phyloP scores from a whole-genome alignment of 2,797 vertebrate species.

The Chromis chromis region DNA sequence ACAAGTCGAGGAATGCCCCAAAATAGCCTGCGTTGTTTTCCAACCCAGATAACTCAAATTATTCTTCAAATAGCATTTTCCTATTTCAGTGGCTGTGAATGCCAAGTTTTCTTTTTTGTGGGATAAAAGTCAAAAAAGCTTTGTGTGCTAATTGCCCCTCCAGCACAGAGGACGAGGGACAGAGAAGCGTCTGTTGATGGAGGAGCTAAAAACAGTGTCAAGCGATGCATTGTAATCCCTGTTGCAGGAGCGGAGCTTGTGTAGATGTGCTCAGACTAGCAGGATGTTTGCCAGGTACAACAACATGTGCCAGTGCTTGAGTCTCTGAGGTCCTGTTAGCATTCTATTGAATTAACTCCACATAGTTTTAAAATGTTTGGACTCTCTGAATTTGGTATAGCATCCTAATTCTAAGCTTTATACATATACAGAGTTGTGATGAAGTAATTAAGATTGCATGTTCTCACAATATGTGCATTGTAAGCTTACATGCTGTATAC shows the following conservation, averaged over 20 bases:
- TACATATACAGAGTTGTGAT: background rate
- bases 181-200: constrained; percentile 46
- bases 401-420: background rate
- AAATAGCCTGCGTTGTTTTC: constrained; percentile 68
- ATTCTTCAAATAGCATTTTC: constrained; percentile 58
- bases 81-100: constrained; percentile 41
- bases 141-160: constrained; percentile 65
- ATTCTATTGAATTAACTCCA: constrained; percentile 20
- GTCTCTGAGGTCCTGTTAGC: constrained; percentile 35
- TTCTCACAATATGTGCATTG: background rate
- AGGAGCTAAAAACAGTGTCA: constrained; percentile 41
- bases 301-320: background rate
- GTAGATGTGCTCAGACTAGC: background rate
- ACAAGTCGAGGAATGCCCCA: constrained; percentile 55
- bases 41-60: constrained; percentile 59
- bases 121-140: constrained; percentile 53
- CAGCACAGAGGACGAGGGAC: constrained; percentile 42
- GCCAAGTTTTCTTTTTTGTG: constrained; percentile 37
- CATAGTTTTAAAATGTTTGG: background rate
- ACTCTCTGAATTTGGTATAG: background rate
- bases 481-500: background rate
- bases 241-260: constrained; percentile 19
- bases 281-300: constrained; percentile 13
- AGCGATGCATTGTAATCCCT: constrained; percentile 39
- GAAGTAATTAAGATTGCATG: constrained; percentile 3